Base-by-base conservation (phyloP, 2,797 vertebrate genomes). In the Characodon lateralis region DNA sequence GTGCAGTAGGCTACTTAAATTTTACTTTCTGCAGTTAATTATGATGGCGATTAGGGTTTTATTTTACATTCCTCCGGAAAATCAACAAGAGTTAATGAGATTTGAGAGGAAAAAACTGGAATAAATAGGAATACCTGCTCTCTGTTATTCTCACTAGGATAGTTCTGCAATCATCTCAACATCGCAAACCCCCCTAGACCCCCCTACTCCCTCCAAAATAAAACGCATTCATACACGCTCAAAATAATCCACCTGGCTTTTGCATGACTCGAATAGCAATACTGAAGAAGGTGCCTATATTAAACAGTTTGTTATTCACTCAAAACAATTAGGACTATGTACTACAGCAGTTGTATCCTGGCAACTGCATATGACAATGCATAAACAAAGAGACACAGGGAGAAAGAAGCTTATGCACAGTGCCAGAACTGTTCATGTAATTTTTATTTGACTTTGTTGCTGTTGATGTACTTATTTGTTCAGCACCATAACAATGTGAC, bases 271-370 rank as follows among this genome's bases (percentile, higher is more conserved):
- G 91, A 95, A 95, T 95, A 84, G 82, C 89, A 94, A 95, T 84
- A 80, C 80, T 90, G 78, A 87, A 90, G 91, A 92, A 91, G 83
- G 92, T 91, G 90, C 89, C 85, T 92, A 93, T 91, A 91, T 94
- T 91, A 92, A 92, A 94, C 91, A 92, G 92, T 92, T 93, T 92
- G 92, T 95, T 94, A 95, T 90, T 91, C 91, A 93, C 91, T 94
- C 91, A 93, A 94, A 95, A 93, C 94, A 94, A 94, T 95, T 95
- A 94, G 82, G 89, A 87, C 88, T 87, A 83, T 89, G 89, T 85
- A 91, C 94, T 93, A 92, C 87, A 87, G 82, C 85, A 85, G 88
- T 83, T 71, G 93, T 95, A 94, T 94, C 95, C 94, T 91, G 92
- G 95, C 94, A 96, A 96, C 94, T 83, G 83, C 84, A 68, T 78